Base-by-base conservation (phyloP, 2,113 vertebrate species). In the Podiceps cristatus region DNA sequence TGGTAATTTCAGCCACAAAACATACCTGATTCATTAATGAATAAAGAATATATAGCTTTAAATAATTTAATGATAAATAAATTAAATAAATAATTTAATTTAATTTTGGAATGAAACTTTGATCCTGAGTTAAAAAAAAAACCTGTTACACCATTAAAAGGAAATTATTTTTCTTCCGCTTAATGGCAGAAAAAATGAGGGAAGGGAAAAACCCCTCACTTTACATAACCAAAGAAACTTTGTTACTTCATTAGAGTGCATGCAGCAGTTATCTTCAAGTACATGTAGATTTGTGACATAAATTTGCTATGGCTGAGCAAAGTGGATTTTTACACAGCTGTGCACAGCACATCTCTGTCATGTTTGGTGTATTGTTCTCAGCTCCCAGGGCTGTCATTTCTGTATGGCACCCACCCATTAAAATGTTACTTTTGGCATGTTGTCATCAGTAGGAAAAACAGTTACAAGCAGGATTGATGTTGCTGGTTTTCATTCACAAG, bases 41-140 rank as follows among this genome's bases (percentile, higher is more conserved):
- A 71, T 64, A 53, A 85, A 93, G 40, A 90, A 76, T 11, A 33
- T 27, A 62, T 6, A 72, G n/a, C 9, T 72, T 37, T 24, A 71
- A 95, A 84, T 78, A 83, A 90, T 71, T 84, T 78, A 77, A 53
- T 50, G n/a, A n/a, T n/a, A n/a, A n/a, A n/a, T n/a, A n/a, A n/a
- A n/a, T n/a, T n/a, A n/a, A n/a, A n/a, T n/a, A n/a, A n/a, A n/a
- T n/a, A n/a, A n/a, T n/a, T n/a, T n/a, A n/a, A n/a, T n/a, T n/a
- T n/a, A n/a, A n/a, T n/a, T n/a, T 83, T 50, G 19, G 18, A 71
- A 75, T 62, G 52, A 71, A 80, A 88, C 10, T 23, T 88, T 56
- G 45, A 91, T 52, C 27, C 58, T 19, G 28, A 80, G 28, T 13
- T 74, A 29, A 87, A 93, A 78, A 69, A 33, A 37, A 4, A 74